These are phyloP conservation scores for Miichthys miiuy DNA, from an alignment of 2,797 vertebrate genomes.

Conservation along the genomic window DNA sequence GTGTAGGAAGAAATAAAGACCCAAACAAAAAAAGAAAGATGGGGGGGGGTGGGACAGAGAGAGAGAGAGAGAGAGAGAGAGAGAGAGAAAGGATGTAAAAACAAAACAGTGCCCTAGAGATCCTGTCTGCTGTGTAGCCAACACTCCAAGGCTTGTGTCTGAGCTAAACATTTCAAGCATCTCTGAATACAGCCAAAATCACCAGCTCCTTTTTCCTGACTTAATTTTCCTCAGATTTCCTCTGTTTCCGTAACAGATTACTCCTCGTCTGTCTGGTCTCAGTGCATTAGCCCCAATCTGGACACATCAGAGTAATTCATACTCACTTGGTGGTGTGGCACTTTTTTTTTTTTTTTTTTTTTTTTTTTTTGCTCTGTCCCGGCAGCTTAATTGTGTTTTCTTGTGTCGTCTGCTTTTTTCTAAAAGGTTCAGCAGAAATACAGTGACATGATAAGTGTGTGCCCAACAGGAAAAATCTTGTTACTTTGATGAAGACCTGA, in stretches of 20 bases:
- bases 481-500: slow-evolving; percentile 73
- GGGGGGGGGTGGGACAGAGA: not conserved
- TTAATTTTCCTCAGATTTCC: slow-evolving; percentile 31
- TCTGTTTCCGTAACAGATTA: slow-evolving; percentile 54
- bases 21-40: slow-evolving; percentile 10
- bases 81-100: slow-evolving; percentile 42
- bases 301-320: slow-evolving; percentile 68
- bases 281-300: slow-evolving; percentile 44
- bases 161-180: slow-evolving; percentile 29
- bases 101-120: slow-evolving; percentile 53
- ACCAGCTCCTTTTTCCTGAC: not conserved
- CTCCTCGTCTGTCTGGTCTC: slow-evolving; percentile 55
- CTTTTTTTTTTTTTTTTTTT: not conserved
- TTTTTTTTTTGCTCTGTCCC: slow-evolving; percentile 49
- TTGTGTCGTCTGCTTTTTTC: slow-evolving; percentile 36
- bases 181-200: slow-evolving; percentile 32
- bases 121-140: slow-evolving; percentile 21
- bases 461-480: slow-evolving; percentile 66
- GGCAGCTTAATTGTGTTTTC: slow-evolving; percentile 74
- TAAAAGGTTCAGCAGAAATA: slow-evolving; percentile 60
- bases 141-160: slow-evolving; percentile 13
- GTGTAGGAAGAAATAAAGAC: slow-evolving; percentile 58
- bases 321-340: slow-evolving; percentile 51
- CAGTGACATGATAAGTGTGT: slow-evolving; percentile 70
- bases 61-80: not conserved